Evolutionary conservation across 2,797 vertebrate species (phyloP).

Genomic region (Ceryle rudis): DNA sequence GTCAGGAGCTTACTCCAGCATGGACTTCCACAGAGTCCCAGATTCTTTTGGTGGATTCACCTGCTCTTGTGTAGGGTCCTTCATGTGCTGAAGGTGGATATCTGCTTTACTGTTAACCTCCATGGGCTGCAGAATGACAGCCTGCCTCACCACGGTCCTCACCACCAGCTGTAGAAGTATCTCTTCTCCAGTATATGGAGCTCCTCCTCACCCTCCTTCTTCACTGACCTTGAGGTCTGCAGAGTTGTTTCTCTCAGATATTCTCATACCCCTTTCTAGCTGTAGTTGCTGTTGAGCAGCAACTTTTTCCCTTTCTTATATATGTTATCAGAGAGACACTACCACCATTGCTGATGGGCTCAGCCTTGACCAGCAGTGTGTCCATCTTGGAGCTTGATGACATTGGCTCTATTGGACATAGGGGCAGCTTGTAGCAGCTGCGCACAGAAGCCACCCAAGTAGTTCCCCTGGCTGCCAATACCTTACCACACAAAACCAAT

Average conservation of each 20-base stretch:
- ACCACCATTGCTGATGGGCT: neutral
- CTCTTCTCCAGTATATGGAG: neutral
- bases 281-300: neutral
- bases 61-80: neutral
- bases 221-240: neutral
- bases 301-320: neutral
- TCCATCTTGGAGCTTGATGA: neutral
- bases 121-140: neutral
- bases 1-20: neutral
- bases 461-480: neutral
- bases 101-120: neutral
- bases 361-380: accelerated
- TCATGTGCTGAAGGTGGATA: neutral
- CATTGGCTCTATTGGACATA: neutral
- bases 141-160: neutral
- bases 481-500: neutral
- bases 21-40: neutral
- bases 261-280: neutral
- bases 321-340: neutral
- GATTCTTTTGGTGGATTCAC: neutral
- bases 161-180: accelerated
- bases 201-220: neutral
- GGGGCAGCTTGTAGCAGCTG: neutral
- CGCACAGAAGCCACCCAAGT: neutral
- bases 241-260: neutral